Conservation (phyloP, 2,113 vertebrate genomes). For the Erinaceus europaeus region DNA sequence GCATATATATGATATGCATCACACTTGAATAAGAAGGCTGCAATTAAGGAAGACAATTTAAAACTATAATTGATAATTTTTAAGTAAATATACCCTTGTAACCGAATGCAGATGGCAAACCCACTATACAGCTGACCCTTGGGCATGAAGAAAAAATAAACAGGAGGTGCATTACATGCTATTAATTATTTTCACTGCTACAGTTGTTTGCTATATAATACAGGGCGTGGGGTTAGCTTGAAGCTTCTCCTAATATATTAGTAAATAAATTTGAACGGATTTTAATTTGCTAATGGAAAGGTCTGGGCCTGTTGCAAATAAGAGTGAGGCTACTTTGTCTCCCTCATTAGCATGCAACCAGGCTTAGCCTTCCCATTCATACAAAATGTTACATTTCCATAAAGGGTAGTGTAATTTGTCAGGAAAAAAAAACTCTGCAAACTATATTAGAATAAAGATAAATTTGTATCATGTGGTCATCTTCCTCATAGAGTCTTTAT, state of each 20-base stretch:
- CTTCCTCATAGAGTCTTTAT: slow-evolving; percentile 62
- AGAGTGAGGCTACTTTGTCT: slow-evolving; percentile 82
- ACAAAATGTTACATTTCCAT: slow-evolving; percentile 91
- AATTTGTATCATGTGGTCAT: slow-evolving; percentile 73
- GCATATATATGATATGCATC: slow-evolving; percentile 51
- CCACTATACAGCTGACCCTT: slow-evolving; percentile 70
- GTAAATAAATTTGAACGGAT: slow-evolving; percentile 90
- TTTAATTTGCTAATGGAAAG: slow-evolving; percentile 89
- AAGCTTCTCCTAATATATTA: slow-evolving; percentile 88
- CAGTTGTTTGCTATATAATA: slow-evolving; percentile 85
- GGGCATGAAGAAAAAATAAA: slow-evolving; percentile 80
- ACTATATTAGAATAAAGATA: slow-evolving; percentile 82
- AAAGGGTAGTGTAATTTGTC: slow-evolving; percentile 86
- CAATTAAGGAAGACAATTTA: slow-evolving; percentile 79
- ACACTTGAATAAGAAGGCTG: slow-evolving; percentile 69
- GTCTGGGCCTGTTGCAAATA: slow-evolving; percentile 84
- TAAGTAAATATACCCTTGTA: slow-evolving; percentile 83
- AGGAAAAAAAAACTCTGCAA: slow-evolving; percentile 73
- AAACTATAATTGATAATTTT: slow-evolving; percentile 83
- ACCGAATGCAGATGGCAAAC: slow-evolving; percentile 83
- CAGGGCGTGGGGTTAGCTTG: slow-evolving; percentile 80
- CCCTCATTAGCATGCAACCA: slow-evolving; percentile 83
- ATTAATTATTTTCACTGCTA: slow-evolving; percentile 85
- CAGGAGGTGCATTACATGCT: slow-evolving; percentile 83
- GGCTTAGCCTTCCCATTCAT: slow-evolving; percentile 81